Base-by-base conservation (phyloP, 1,140 invertebrate species). In the Drosophila jambulina region DNA sequence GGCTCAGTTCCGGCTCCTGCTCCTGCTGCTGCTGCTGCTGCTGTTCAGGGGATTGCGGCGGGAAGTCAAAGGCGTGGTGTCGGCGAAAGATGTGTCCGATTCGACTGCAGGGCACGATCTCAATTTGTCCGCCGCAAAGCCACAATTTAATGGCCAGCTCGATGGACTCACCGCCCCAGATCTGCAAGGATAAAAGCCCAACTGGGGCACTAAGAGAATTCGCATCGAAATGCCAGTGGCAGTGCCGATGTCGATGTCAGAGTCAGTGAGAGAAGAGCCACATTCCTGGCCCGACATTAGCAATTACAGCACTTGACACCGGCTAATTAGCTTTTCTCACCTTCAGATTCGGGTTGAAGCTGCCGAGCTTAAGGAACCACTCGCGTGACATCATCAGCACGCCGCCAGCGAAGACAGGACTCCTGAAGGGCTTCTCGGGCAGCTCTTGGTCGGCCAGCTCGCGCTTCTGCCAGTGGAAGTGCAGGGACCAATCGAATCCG, bases 81-180 rank as follows among this genome's bases (percentile, higher is more conserved):
- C 95, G 94, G 58, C 96, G 94, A 91, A 96, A 96, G 75, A 97
- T 96, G 88, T 98, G 97, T 19, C 97, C 97, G 65, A 98, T 96
- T 78, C 96, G 94, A 67, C 96, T 97, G 91, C 97, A 98, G 17
- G 97, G 96, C 64, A 97, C 95, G 58, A 96, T 96, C 93, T 97
- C 96, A 65, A 98, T 93, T 62, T 94, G 93, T 56, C 97, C 96
- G 62, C 96, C 84, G 94, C 95, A 96, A 92, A 95, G 95, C 95
- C 95, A 96, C 78, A 98, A 96, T 93, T 98, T 95, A 93, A 99
- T 99, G 46, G 97, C 98, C 94, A 99, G 97, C 94, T 99, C 98
- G 61, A 99, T 95, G 94, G 99, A 99, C 94, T 99, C 98, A n/a
- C 98, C 98, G 49, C 98, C 98, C 98, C 98, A 99, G 94, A 94